Evolutionary conservation across 1,140 invertebrate genomes (phyloP), one percentile per base, ranked within the genome.

Genomic region (Cotesia typhae): DNA sequence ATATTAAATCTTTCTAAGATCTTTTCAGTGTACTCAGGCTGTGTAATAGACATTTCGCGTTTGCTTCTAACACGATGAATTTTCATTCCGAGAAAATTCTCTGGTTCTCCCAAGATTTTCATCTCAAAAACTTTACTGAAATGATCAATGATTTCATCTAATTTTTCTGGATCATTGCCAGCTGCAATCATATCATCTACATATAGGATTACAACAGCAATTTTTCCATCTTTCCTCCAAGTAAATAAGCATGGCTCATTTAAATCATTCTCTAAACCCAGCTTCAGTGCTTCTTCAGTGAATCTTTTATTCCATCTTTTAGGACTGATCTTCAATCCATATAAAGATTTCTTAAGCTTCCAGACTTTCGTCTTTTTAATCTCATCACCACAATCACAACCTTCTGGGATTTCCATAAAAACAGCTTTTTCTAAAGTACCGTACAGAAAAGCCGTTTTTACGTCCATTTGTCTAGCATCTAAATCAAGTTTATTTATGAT

Each of bases 341-440:
- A 82, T 17, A 83, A 47, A 52, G 84, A 81, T 69, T 71, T 75
- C 9, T 81, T 70, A 0, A 83, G 61, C 69, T 73, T 71, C 59
- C 75, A 77, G 4, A 79, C 78, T 51, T 74, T 74, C 4, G 0
- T 57, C 1, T 41, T 37, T 66, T 17, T 51, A 5, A 10, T n/a
- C n/a, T 66, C 67, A 1, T 9, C 4, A 12, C n/a, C 4, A 51
- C 3, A 68, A 67, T 9, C 59, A 60, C 37, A 66, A 12, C 76
- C 80, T 10, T 80, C 73, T 4, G 83, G 83, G 60, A 80, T 80
- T 69, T 79, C 76, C 84, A 88, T 87, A 67, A 82, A 87, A 4
- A 88, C 81, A 17, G 86, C 81, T 74, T 81, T 79, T 35, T 85
- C 70, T 7, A 86, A 9, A 28, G 64, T 60, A 4, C 80, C 80